Conservation (phyloP, 1,140 invertebrate species). For the Leptinotarsa lineolata region DNA sequence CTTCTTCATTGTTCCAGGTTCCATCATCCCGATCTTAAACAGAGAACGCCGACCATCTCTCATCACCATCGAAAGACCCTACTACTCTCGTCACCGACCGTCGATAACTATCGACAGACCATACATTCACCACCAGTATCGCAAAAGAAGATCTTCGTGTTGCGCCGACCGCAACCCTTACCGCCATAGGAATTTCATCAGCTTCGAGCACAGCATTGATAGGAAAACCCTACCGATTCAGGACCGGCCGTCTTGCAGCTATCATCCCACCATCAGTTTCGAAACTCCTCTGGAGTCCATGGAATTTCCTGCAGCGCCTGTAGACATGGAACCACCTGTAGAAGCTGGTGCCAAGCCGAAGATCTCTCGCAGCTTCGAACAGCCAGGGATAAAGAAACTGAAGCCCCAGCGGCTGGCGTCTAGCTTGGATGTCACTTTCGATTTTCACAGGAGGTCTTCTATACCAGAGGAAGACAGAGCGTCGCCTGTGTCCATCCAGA, state of each 20-base stretch:
- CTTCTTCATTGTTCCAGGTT: slow-evolving; percentile 32
- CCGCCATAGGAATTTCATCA: slow-evolving; percentile 50
- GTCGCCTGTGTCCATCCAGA: slow-evolving; percentile 40
- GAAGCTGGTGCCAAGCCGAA: slow-evolving; percentile 34
- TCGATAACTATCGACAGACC: slow-evolving; percentile 49
- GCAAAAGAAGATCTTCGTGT: slow-evolving; percentile 49
- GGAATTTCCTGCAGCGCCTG: slow-evolving; percentile 31
- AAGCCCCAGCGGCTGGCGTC: slow-evolving; percentile 45
- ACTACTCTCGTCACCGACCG: slow-evolving; percentile 40
- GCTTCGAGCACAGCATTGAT: slow-evolving; percentile 49
- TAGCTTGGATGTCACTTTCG: slow-evolving; percentile 48
- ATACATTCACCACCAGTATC: slow-evolving; percentile 27
- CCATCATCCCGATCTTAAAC: slow-evolving; percentile 45
- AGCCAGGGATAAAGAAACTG: slow-evolving; percentile 36
- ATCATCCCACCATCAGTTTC: slow-evolving; percentile 50
- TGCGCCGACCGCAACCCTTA: slow-evolving; percentile 41
- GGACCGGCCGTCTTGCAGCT: slow-evolving; percentile 44
- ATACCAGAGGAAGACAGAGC: slow-evolving; percentile 43
- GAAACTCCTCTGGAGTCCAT: slow-evolving; percentile 39
- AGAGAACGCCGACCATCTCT: slow-evolving; percentile 40
- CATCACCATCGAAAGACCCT: slow-evolving; percentile 35
- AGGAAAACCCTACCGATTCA: slow-evolving; percentile 43
- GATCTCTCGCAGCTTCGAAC: slow-evolving; percentile 50
- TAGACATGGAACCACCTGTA: slow-evolving; percentile 13
- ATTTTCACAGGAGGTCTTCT: slow-evolving; percentile 40